Percentiles rank a stretch among this genome's conserved stretches.
These are phyloP conservation scores for Tanaodytes sp. DNA, from an alignment of 2,888 invertebrate species.

Conservation along the genomic window DNA sequence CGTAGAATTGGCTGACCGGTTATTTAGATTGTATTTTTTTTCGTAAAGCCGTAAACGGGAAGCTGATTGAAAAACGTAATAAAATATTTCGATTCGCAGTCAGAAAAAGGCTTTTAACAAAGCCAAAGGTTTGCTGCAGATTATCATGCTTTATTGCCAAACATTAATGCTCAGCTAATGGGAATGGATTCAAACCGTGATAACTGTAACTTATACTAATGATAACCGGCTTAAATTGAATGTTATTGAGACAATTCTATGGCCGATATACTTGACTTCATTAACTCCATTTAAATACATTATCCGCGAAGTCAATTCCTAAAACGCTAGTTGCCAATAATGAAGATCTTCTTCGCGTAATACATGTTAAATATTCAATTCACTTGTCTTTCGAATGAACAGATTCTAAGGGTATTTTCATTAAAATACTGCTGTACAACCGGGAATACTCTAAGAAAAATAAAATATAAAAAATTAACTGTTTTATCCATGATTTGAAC, in stretches of 20 bases:
- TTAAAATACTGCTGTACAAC: too few relatives aligned
- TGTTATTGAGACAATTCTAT: conserved; percentile 42
- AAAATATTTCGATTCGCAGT: neutral
- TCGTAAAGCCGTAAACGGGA: conserved; percentile 16
- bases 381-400: too few relatives aligned
- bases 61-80: neutral
- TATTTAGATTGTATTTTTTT: conserved; percentile 15
- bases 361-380: too few relatives aligned
- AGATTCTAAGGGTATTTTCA: too few relatives aligned
- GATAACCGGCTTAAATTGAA: conserved; percentile 21
- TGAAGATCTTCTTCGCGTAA: neutral
- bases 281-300: conserved; percentile 43
- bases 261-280: conserved; percentile 26
- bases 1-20: conserved; percentile 7
- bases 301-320: conserved; percentile 26
- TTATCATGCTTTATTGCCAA: conserved; percentile 25
- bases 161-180: conserved; percentile 1
- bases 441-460: too few relatives aligned
- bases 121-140: neutral
- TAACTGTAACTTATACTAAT: conserved; percentile 21
- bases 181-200: conserved; percentile 19
- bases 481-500: too few relatives aligned
- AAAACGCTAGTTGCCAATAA: conserved; percentile 15
- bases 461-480: too few relatives aligned
- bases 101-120: conserved; percentile 1